Evolutionary conservation across 2,797 vertebrate species (phyloP).

Genomic region (Clangula hyemalis): DNA sequence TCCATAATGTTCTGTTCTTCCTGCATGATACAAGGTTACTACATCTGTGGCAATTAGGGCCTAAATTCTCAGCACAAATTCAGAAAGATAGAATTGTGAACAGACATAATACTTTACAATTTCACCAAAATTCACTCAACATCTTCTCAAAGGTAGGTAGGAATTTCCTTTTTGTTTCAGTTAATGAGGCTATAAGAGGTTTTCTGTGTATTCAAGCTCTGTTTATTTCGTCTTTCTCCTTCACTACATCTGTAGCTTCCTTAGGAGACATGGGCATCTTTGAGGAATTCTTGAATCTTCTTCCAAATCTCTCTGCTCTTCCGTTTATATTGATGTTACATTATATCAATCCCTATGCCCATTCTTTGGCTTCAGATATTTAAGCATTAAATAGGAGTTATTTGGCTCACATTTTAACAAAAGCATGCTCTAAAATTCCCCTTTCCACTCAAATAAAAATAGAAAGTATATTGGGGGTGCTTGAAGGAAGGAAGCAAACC

Average conservation of each 20-base stretch:
- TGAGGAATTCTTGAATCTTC: not conserved
- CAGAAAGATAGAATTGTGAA: not conserved
- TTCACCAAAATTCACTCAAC: not conserved
- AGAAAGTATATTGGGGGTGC: not conserved
- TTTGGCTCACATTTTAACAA: not conserved
- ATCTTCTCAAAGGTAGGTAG: not conserved
- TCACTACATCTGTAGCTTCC: fast-evolving
- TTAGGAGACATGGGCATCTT: not conserved
- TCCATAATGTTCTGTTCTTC: not conserved
- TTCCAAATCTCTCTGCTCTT: not conserved
- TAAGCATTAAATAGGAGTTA: not conserved
- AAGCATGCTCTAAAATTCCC: not conserved
- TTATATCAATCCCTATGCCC: not conserved
- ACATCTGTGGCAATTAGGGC: not conserved
- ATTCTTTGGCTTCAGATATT: not conserved
- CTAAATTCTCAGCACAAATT: not conserved
- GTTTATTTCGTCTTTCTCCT: not conserved
- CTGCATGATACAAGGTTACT: not conserved
- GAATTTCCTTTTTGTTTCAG: not conserved
- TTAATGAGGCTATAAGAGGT: fast-evolving
- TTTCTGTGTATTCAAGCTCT: not conserved
- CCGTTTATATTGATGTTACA: not conserved
- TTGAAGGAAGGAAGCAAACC: not conserved
- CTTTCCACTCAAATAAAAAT: not conserved
- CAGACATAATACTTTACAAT: not conserved